Conservation (phyloP, 2,888 invertebrate species). For the Ellobium chinense region DNA sequence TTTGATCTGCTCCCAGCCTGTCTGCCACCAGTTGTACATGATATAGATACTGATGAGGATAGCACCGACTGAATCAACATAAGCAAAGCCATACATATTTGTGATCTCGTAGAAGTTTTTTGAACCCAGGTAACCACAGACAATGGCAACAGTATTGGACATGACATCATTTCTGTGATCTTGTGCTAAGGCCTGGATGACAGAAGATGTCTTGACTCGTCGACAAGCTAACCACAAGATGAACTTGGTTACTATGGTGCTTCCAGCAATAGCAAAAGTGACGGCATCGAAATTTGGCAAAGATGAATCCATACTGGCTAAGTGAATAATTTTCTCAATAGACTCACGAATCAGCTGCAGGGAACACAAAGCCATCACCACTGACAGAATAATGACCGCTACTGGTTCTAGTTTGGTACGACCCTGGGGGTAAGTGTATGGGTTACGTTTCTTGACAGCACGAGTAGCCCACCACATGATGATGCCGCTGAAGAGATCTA, state of each 20-base stretch:
- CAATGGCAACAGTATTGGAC: slow-evolving; percentile 79
- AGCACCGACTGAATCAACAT: slow-evolving; percentile 80
- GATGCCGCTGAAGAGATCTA: slow-evolving; percentile 79
- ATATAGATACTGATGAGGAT: slow-evolving; percentile 80
- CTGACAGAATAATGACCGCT: slow-evolving; percentile 78
- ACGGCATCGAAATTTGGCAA: slow-evolving; percentile 65
- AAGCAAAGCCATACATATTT: slow-evolving; percentile 68
- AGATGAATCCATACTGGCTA: slow-evolving; percentile 56
- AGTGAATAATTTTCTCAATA: slow-evolving; percentile 70
- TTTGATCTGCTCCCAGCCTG: slow-evolving; percentile 78
- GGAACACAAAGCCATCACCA: slow-evolving; percentile 80
- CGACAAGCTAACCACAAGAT: slow-evolving; percentile 71
- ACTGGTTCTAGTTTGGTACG: slow-evolving; percentile 79
- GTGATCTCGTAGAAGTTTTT: slow-evolving; percentile 7
- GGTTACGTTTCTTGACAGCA: slow-evolving; percentile 78
- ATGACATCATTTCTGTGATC: slow-evolving; percentile 81
- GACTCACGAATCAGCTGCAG: slow-evolving; percentile 79
- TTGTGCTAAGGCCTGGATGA: slow-evolving; percentile 78
- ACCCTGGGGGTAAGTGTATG: slow-evolving; percentile 80
- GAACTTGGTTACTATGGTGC: slow-evolving; percentile 72
- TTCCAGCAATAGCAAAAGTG: slow-evolving; percentile 68
- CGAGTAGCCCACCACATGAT: slow-evolving; percentile 59
- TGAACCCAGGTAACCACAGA: slow-evolving; percentile 78
- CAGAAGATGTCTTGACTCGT: slow-evolving; percentile 57
- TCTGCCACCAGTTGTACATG: slow-evolving; percentile 78